A percentile compares a stretch with the other conserved stretches of the same genome.
Conservation (phyloP, 2,888 invertebrate genomes). For the Eristalis intricaria region DNA sequence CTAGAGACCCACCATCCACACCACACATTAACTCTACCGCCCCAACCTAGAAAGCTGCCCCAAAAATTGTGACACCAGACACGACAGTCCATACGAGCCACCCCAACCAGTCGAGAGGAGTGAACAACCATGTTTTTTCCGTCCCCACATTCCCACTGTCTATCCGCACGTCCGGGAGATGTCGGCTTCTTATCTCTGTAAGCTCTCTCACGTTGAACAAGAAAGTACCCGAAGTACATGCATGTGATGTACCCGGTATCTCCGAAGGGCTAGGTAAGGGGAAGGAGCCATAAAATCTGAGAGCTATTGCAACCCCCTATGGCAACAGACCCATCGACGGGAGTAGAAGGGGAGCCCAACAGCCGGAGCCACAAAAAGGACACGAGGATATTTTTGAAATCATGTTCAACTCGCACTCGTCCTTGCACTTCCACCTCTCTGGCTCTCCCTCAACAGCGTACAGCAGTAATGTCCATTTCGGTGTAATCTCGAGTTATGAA, state of each 20-base stretch:
- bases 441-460: too few species aligned
- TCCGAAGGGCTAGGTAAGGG: background rate
- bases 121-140: background rate
- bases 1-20: slow-evolving; percentile 30
- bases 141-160: background rate
- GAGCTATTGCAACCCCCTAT: slow-evolving; percentile 38
- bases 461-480: slow-evolving; percentile 21
- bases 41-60: slow-evolving; percentile 41
- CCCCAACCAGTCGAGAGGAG: background rate
- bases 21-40: background rate
- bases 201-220: background rate
- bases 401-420: slow-evolving; percentile 8
- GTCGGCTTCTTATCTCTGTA: background rate
- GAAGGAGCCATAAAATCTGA: slow-evolving; percentile 32
- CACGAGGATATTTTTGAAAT: slow-evolving; percentile 22
- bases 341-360: too few species aligned
- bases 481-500: slow-evolving; percentile 52
- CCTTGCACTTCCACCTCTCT: background rate
- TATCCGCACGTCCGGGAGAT: too few species aligned
- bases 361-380: background rate
- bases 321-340: background rate
- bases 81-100: slow-evolving; percentile 36
- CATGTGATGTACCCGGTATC: background rate
- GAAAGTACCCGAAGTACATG: too few species aligned
- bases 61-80: slow-evolving; percentile 42